Conservation (phyloP, 2,888 invertebrate species). For the Drosophila silvestris region DNA sequence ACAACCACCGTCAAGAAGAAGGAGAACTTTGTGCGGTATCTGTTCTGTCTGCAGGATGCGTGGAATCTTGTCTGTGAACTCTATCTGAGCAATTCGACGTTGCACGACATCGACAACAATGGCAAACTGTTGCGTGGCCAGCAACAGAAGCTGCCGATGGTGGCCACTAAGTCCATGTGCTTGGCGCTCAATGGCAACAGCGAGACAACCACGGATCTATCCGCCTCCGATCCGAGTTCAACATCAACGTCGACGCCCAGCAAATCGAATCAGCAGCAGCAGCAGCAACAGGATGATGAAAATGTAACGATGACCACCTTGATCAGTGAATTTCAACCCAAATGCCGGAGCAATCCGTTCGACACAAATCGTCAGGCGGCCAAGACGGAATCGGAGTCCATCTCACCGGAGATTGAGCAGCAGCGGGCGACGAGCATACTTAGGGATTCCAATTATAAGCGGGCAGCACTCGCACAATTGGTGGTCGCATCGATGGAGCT, state of each 20-base stretch:
- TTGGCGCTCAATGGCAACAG: conserved; percentile 72
- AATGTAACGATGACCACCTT: conserved; percentile 85
- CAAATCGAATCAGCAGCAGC: conserved; percentile 62
- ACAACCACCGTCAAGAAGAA: conserved; percentile 86
- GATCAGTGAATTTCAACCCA: conserved; percentile 85
- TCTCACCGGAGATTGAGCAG: conserved; percentile 93
- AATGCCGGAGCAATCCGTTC: conserved; percentile 84
- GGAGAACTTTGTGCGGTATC: conserved; percentile 87
- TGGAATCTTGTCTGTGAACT: conserved; percentile 88
- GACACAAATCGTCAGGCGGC: conserved; percentile 85
- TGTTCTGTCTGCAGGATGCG: conserved; percentile 88
- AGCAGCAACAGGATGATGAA: conserved; percentile 76
- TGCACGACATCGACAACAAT: conserved; percentile 84
- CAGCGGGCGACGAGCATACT: conserved; percentile 93
- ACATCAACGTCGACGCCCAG: conserved; percentile 76
- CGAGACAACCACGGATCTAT: conserved; percentile 34
- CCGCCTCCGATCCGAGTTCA: conserved; percentile 46
- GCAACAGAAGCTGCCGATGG: conserved; percentile 48
- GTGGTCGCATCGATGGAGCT: conserved; percentile 94
- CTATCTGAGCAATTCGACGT: conserved; percentile 86
- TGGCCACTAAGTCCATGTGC: conserved; percentile 70
- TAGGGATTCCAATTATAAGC: conserved; percentile 95
- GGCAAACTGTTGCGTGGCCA: conserved; percentile 61
- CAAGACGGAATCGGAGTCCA: conserved; percentile 87
- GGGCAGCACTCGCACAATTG: conserved; percentile 93